Percentiles rank a stretch among this genome's conserved stretches.
phyloP scores from a whole-genome alignment of 2,888 invertebrate genomes.

The Prosopocoilus inquinatus region DNA sequence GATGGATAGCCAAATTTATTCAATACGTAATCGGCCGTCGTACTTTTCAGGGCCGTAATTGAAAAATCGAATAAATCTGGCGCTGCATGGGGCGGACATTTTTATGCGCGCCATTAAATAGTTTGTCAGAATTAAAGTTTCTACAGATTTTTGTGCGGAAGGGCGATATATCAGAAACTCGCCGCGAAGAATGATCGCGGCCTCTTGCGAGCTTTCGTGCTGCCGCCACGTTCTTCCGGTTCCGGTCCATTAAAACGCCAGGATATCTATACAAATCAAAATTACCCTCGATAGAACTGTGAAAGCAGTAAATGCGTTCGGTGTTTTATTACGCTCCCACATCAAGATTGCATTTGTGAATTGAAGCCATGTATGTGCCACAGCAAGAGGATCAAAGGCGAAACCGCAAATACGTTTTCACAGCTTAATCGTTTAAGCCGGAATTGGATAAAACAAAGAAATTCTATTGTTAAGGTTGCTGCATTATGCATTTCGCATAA shows the following conservation, averaged over 20 bases:
- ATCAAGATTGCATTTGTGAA: too few species aligned
- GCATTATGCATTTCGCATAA: too few species aligned
- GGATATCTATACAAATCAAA: constrained; percentile 31
- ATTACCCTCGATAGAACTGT: constrained; percentile 17
- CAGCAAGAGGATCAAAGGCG: too few species aligned
- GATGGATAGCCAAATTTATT: not conserved
- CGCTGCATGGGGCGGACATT: constrained; percentile 18
- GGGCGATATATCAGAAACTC: constrained; percentile 27
- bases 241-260: constrained; percentile 36
- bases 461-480: too few species aligned
- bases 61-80: constrained; percentile 1
- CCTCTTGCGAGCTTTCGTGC: constrained; percentile 13
- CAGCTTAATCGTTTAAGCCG: too few species aligned
- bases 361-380: too few species aligned
- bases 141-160: constrained; percentile 23
- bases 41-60: not conserved
- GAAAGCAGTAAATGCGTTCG: constrained; percentile 16
- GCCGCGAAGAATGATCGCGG: constrained; percentile 16
- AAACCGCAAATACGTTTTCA: too few species aligned
- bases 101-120: constrained; percentile 31
- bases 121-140: constrained; percentile 34
- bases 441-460: too few species aligned
- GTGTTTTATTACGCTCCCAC: not conserved
- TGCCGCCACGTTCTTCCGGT: constrained; percentile 29
- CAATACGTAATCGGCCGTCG: not conserved